Evolutionary conservation across 2,888 invertebrate species (phyloP), one percentile per base, ranked within the genome.

Genomic region (Endotricha flammealis): DNA sequence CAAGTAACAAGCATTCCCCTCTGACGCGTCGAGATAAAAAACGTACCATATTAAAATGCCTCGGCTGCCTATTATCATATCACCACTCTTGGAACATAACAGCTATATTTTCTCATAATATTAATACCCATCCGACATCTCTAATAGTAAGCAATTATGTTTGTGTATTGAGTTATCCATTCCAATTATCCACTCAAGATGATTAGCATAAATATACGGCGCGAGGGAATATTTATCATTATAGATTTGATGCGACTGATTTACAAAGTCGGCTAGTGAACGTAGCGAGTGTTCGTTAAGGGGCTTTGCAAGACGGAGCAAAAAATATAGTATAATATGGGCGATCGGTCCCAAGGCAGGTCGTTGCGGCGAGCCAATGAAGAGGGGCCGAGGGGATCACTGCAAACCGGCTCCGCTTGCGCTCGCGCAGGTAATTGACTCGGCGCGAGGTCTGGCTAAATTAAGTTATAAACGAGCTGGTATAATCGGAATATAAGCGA

Each of bases 391-490:
- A 45, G 57, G 50, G 64, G 67, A 69, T 69, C 69, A 50, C 52
- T 62, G 65, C 63, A 57, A 76, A 85, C 85, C 85, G 83, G 86
- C 72, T 70, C 59, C 56, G 57, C 71, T 53, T 70, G 80, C 78
- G 75, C 75, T 53, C 53, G 80, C 83, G 79, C 83, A 83, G 83
- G 82, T 81, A 83, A 82, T 73, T 74, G 76, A 75, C 77, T 77
- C 65, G 53, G 49, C 50, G 53, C 54, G 54, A 48, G 50, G 50
- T 62, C 57, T 61, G 63, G 66, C 68, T 75, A 77, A 79, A 82
- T 82, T 80, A 78, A 82, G 81, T 73, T 73, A 77, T 82, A 77
- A 82, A 78, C 75, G 64, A 72, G 66, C 60, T 65, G 66, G 67
- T 66, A 57, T 71, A 69, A 70, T 70, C 64, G 65, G 66, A 67